A percentile compares a stretch with the other conserved stretches of the same genome.
Evolutionary conservation across 2,797 vertebrate species (phyloP).

Genomic region (Oophaga sylvatica): DNA sequence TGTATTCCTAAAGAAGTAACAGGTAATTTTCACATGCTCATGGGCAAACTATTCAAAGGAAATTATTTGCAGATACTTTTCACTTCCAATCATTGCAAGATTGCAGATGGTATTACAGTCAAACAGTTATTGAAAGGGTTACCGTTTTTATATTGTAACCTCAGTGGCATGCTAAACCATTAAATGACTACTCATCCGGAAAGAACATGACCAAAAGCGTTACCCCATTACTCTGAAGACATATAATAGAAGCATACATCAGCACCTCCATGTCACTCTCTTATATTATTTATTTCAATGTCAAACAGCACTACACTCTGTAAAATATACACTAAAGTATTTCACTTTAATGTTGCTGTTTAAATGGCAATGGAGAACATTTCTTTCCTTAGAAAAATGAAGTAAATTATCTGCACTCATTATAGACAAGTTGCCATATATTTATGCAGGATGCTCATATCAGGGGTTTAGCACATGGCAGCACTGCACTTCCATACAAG

Average conservation of each 20-base stretch:
- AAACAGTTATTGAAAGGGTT: constrained; percentile 1
- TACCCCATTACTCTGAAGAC: neutral
- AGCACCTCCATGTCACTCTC: neutral
- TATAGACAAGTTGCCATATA: neutral
- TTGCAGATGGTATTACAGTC: neutral
- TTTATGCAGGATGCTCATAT: neutral
- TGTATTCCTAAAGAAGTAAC: neutral
- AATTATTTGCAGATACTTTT: constrained; percentile 22
- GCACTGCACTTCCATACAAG: too few species aligned
- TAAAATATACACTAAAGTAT: neutral
- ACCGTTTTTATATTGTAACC: neutral
- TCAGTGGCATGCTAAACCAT: neutral
- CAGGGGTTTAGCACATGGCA: neutral
- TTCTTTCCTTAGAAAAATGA: neutral
- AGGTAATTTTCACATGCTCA: constrained; percentile 25
- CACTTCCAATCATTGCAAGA: constrained; percentile 8
- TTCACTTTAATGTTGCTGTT: neutral
- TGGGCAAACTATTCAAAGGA: constrained; percentile 1
- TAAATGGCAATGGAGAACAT: neutral
- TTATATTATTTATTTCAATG: constrained; percentile 1
- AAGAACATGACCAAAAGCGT: neutral
- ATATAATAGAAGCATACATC: neutral
- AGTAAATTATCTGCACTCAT: neutral
- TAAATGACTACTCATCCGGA: neutral
- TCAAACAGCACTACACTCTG: neutral